Percentiles rank a stretch among this genome's conserved stretches.
These are phyloP conservation scores for Diploptera punctata DNA, from an alignment of 2,888 invertebrate genomes.

Conservation along the genomic window DNA sequence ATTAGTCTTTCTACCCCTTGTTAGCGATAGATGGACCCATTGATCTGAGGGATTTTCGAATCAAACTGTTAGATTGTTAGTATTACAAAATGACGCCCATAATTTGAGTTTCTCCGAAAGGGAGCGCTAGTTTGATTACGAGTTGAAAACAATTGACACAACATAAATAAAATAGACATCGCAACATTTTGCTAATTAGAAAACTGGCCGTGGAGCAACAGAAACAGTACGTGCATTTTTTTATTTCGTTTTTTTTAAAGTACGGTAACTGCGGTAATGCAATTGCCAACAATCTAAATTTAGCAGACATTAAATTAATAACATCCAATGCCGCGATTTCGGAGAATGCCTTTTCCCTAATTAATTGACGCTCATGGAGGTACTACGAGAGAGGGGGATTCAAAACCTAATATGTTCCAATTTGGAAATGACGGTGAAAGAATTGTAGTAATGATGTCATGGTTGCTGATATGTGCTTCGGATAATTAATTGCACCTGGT, in stretches of 20 bases:
- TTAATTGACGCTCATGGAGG: background rate
- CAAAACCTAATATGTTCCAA: background rate
- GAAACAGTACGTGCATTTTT: too few relatives aligned
- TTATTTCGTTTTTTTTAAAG: background rate
- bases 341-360: conserved; percentile 8
- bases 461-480: background rate
- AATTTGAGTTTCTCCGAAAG: background rate
- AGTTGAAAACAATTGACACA: background rate
- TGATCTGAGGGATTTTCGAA: too few relatives aligned
- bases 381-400: background rate
- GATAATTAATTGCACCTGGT: conserved; percentile 23
- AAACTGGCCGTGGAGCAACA: background rate
- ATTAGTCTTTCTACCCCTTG: too few relatives aligned
- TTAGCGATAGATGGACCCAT: too few relatives aligned
- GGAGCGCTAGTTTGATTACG: background rate
- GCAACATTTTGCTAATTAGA: background rate
- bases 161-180: background rate
- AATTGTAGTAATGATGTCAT: conserved; percentile 14
- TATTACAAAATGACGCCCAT: background rate
- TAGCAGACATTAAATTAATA: background rate
- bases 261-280: background rate
- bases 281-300: background rate
- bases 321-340: background rate
- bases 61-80: too few relatives aligned
- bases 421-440: conserved; percentile 5